Evolutionary conservation across 2,888 invertebrate species (phyloP).

Genomic region (Pimpla rufipes): DNA sequence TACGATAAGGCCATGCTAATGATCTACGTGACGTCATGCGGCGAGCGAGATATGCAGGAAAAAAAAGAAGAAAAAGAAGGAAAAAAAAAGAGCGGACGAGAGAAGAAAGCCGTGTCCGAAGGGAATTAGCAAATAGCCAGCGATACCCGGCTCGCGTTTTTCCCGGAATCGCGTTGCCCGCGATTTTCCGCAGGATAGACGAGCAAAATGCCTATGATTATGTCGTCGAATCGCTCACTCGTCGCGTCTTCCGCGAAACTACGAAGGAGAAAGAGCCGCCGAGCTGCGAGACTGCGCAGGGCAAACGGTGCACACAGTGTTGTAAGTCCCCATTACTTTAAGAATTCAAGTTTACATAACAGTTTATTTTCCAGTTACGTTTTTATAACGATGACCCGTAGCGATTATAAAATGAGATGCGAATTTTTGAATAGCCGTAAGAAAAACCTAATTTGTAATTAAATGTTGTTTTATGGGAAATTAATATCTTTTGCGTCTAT

Average conservation of each 20-base stretch:
- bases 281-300: slow-evolving; percentile 20
- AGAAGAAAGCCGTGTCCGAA: slow-evolving; percentile 72
- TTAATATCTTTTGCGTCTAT: too few species aligned
- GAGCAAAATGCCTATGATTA: slow-evolving; percentile 31
- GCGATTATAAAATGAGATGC: too few species aligned
- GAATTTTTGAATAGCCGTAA: too few species aligned
- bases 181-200: slow-evolving; percentile 6
- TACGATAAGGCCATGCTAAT: slow-evolving; percentile 66
- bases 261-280: neutral
- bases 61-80: neutral
- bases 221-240: slow-evolving; percentile 8
- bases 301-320: neutral
- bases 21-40: slow-evolving; percentile 57
- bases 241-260: slow-evolving; percentile 20
- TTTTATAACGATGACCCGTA: too few species aligned
- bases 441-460: too few species aligned
- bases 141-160: neutral
- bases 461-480: too few species aligned
- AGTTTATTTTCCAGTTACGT: too few species aligned
- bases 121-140: slow-evolving; percentile 29
- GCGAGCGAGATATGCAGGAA: slow-evolving; percentile 41
- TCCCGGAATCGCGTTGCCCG: neutral
- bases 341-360: too few species aligned
- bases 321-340: too few species aligned
- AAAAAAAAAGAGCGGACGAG: slow-evolving; percentile 27